phyloP scores from a whole-genome alignment of 2,113 vertebrate genomes.

The Nyctereutes procyonoides region DNA sequence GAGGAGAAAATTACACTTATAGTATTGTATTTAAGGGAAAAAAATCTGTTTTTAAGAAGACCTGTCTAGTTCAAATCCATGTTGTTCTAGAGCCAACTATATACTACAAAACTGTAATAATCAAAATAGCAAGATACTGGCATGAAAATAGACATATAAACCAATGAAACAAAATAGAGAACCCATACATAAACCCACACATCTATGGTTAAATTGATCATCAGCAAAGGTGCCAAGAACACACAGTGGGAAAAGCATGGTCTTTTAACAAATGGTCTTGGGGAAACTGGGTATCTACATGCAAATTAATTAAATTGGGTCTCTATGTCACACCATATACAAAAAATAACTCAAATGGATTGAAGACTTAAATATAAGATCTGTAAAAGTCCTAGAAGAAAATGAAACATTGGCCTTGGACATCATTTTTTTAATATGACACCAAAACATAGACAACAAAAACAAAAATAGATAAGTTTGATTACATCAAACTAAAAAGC shows the following conservation, averaged over 20 bases:
- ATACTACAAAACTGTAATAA: neutral
- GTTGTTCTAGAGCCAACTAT: neutral
- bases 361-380: neutral
- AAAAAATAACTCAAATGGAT: neutral
- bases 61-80: neutral
- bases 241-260: neutral
- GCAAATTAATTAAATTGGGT: neutral
- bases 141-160: neutral
- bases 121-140: neutral
- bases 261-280: neutral
- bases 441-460: neutral
- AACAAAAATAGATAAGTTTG: neutral
- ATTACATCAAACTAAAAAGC: neutral
- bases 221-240: neutral
- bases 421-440: neutral
- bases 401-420: neutral
- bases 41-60: neutral
- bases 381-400: neutral
- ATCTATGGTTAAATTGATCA: neutral
- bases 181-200: neutral
- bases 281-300: neutral
- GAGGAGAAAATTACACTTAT: neutral
- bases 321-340: neutral
- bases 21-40: neutral
- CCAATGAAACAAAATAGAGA: neutral